Base-by-base conservation (phyloP, 2,113 vertebrate genomes). In the Chloropsis cyanopogon region DNA sequence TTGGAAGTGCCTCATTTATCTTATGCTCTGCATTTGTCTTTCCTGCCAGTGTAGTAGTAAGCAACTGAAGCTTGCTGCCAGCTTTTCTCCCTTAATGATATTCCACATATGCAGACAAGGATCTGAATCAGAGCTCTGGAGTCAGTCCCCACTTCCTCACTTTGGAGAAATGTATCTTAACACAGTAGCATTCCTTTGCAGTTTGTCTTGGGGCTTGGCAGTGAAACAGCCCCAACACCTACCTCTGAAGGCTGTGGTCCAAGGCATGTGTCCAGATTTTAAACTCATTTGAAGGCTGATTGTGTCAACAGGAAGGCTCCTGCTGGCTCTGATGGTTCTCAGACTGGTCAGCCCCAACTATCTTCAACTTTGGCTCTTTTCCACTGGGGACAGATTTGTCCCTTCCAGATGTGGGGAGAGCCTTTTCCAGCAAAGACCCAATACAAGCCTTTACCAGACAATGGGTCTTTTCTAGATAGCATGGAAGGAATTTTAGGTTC, bases 1-100 rank as follows among this genome's bases (percentile, higher is more conserved):
- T 95, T 95, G 94, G 88, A 97, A 97, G 95, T 95, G 94, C 86
- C 95, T 97, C 95, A 97, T 97, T 96, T 97, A 95, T 97, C 96
- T 97, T 97, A 75, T 4, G 77, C 80, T 96, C 91, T 92, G 91
- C 88, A 94, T 97, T 97, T 95, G 72, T 97, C 94, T 97, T 92
- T 73, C 60, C 88, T 97, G 96, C 95, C 95, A 92, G 82, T 60
- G 91, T 64, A 52, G 83, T 81, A 92, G 92, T 94, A 93, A 97
- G 94, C 1, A 33, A 86, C 60, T 88, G 69, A 70, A 92, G 64
- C 80, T 92, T 6, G 28, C 92, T 92, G 95, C 91, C 95, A 97
- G 95, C 86, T 94, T 93, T 92, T 83, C 60, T 84, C 26, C 41
- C 64, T 92, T 96, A 95, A 96, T 91, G 88, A 96, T 82, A 91